Evolutionary conservation across 2,797 vertebrate genomes (phyloP).

Genomic region (Tinamus major): DNA sequence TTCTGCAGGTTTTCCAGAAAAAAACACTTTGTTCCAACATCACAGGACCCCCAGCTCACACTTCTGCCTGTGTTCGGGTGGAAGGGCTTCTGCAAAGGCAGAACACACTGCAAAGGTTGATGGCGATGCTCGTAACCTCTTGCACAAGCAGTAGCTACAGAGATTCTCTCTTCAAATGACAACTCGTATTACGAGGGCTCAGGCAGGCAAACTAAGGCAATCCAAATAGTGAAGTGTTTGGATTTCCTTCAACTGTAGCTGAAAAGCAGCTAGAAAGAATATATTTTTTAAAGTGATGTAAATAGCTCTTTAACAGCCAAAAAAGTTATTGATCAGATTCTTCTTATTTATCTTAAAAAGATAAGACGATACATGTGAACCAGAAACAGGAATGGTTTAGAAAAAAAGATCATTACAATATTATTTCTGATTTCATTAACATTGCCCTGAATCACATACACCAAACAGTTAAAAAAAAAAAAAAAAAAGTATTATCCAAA

Average conservation of each 20-base stretch:
- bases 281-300: neutral
- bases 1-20: too few species aligned
- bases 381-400: neutral
- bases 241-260: neutral
- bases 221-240: neutral
- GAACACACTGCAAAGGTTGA: neutral
- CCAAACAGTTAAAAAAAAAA: neutral
- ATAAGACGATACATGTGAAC: rapidly evolving
- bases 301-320: neutral
- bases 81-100: neutral
- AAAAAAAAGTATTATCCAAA: neutral
- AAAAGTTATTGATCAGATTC: neutral
- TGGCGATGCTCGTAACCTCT: neutral
- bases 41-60: neutral
- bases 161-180: rapidly evolving
- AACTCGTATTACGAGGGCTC: neutral
- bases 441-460: rapidly evolving
- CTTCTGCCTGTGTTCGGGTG: neutral
- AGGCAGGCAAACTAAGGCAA: neutral
- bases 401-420: neutral
- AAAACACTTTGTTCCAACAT: neutral
- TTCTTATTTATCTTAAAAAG: neutral
- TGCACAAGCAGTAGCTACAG: neutral
- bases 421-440: neutral
- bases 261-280: neutral